Evolutionary conservation across 2,113 vertebrate genomes (phyloP).

Genomic region (Danionella cerebrum): DNA sequence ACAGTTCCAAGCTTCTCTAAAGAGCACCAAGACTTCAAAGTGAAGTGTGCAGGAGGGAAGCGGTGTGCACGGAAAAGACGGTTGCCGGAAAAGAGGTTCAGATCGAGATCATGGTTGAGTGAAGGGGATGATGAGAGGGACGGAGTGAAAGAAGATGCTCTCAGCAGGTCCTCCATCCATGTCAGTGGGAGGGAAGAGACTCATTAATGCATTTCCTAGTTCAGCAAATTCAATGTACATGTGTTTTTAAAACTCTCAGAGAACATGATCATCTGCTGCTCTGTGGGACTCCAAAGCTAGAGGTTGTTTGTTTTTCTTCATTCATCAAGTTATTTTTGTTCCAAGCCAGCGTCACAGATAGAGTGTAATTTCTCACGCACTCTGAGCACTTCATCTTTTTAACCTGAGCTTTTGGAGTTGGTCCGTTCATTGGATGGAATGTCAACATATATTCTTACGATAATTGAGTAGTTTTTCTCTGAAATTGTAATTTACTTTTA

Average conservation of each 20-base stretch:
- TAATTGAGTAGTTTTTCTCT: too few relatives aligned
- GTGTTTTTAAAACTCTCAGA: neutral
- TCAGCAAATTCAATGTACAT: neutral
- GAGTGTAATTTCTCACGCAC: neutral
- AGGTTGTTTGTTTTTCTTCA: neutral
- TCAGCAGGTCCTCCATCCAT: conserved; percentile 21
- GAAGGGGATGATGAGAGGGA: neutral
- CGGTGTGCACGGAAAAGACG: conserved; percentile 34
- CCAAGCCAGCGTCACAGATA: neutral
- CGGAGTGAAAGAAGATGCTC: conserved; percentile 10
- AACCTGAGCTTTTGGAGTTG: too few relatives aligned
- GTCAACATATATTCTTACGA: too few relatives aligned
- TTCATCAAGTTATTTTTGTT: conserved; percentile 12
- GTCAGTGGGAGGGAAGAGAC: conserved; percentile 26
- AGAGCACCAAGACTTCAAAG: conserved; percentile 61
- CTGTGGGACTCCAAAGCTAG: neutral
- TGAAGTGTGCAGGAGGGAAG: conserved; percentile 4
- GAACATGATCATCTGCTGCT: neutral
- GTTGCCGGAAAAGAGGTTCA: neutral
- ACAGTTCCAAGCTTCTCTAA: conserved; percentile 56
- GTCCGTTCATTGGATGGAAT: too few relatives aligned
- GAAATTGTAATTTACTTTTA: too few relatives aligned
- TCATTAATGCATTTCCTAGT: neutral
- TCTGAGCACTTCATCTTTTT: too few relatives aligned
- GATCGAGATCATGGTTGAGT: neutral